Evolutionary conservation across 2,888 invertebrate species (phyloP).

Genomic region (Tenthredo mesomela): DNA sequence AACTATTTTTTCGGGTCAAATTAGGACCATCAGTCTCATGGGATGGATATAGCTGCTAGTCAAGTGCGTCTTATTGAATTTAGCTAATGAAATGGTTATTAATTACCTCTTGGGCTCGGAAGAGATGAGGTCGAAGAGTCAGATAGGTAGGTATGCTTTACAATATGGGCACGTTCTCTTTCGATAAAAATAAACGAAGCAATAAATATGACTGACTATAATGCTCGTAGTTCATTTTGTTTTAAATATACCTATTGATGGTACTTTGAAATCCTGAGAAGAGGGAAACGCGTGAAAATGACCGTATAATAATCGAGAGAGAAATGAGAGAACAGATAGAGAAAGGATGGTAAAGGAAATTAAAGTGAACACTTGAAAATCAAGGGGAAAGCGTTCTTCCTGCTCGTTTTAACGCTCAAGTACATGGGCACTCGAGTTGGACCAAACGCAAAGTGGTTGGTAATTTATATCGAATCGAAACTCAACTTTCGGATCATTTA

Average conservation of each 20-base stretch:
- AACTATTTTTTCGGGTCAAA: neutral
- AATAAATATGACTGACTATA: neutral
- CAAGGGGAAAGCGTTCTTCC: conserved; percentile 22
- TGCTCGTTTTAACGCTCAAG: conserved; percentile 23
- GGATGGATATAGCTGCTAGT: neutral
- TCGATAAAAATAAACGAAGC: neutral
- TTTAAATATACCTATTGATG: neutral
- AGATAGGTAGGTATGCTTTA: neutral
- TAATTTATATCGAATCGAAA: conserved; percentile 39
- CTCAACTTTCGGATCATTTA: conserved; percentile 28
- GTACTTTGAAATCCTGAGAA: conserved; percentile 13
- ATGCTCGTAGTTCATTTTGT: neutral
- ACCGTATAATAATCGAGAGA: conserved; percentile 2
- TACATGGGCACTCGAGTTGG: conserved; percentile 18
- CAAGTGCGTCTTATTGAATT: neutral
- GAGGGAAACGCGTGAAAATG: conserved; percentile 6
- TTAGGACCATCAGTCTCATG: neutral
- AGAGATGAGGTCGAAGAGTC: neutral
- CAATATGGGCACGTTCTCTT: neutral
- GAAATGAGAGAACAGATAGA: neutral
- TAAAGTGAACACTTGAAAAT: conserved; percentile 45
- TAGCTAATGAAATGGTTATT: neutral
- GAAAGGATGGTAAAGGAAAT: conserved; percentile 21
- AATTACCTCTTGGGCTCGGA: neutral
- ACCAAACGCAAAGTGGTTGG: conserved; percentile 39